Percentiles rank a stretch among this genome's conserved stretches.
phyloP scores from a whole-genome alignment of 2,797 vertebrate genomes.

The Diplodus sargus region DNA sequence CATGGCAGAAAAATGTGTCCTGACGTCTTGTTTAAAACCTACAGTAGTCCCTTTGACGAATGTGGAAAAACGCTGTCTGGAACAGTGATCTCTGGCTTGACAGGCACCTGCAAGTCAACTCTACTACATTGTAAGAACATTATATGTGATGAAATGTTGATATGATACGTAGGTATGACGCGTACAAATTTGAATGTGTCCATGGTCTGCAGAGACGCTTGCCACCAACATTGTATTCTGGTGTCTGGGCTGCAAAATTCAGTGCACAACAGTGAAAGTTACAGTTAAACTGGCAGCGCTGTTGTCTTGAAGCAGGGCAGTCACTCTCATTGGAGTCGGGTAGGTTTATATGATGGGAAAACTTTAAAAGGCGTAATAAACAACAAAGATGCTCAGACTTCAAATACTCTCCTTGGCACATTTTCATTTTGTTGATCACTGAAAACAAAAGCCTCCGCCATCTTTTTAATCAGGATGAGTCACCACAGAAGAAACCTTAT shows the following conservation, averaged over 20 bases:
- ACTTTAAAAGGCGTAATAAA: background rate
- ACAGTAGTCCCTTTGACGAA: no score
- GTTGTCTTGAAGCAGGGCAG: background rate
- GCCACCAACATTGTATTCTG: no score
- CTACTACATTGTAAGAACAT: no score
- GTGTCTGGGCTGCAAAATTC: background rate
- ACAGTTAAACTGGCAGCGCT: background rate
- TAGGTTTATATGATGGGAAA: background rate
- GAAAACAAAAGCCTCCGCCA: constrained; percentile 3
- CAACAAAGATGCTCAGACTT: background rate
- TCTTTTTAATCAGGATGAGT: constrained; percentile 23
- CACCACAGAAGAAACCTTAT: background rate
- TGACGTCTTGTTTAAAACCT: no score
- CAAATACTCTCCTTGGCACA: background rate
- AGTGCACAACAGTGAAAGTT: background rate
- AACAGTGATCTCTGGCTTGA: no score
- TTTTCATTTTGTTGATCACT: constrained; percentile 11
- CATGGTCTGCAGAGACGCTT: no score
- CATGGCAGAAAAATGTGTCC: no score
- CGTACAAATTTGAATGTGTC: no score
- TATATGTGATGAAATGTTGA: no score
- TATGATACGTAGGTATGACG: no score
- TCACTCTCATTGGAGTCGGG: background rate
- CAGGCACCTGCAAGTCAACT: no score
- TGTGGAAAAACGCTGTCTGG: no score